Base-by-base conservation (phyloP, 2,888 invertebrate species). In the Mythimna loreyi region DNA sequence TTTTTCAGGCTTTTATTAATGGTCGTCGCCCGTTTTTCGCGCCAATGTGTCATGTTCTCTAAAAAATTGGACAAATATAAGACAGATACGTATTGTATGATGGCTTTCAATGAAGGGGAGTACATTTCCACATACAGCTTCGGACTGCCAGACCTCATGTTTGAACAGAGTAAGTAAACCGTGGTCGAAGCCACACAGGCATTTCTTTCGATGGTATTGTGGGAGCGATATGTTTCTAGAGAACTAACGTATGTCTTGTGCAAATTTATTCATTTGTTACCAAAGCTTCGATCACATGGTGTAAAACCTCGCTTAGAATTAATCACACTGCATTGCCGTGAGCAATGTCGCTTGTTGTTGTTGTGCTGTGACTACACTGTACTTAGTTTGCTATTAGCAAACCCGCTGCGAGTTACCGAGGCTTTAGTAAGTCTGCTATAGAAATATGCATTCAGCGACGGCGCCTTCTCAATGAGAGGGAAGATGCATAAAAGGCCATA, bases 91-190 rank as follows among this genome's bases (percentile, higher is more conserved):
- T 81, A 85, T 23, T 92, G 91, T 55, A 56, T 73, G 1, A 81
- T 58, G 3, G 80, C 85, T 2, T 89, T 81, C 62, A 75, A 78
- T 11, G 92, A 92, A 74, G 85, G 85, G 0, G 75, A 86, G 43
- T 91, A 84, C 70, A 91, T 91, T 6, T 86, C 84, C 2, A 19
- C 16, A 0, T 80, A 89, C 56, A 71, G 77, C 3, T 91, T 82
- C 61, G 47, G 50, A 23, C 13, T 79, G 6, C 71, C 82, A 0
- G 92, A 92, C 72, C 81, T 93, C 25, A 68, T 93, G 49, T 65
- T 90, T 71, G 92, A 93, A 84, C 85, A 90, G 28, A 89, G 93
- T 93, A 85, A 87, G 89, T 83, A n/a, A 58, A 52, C 16, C n/a
- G n/a, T 25, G 4, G 2, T 16, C 1, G 25, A 21, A 47, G 7